Evolutionary conservation across 2,113 vertebrate genomes (phyloP).

Genomic region (Catagonus wagneri): DNA sequence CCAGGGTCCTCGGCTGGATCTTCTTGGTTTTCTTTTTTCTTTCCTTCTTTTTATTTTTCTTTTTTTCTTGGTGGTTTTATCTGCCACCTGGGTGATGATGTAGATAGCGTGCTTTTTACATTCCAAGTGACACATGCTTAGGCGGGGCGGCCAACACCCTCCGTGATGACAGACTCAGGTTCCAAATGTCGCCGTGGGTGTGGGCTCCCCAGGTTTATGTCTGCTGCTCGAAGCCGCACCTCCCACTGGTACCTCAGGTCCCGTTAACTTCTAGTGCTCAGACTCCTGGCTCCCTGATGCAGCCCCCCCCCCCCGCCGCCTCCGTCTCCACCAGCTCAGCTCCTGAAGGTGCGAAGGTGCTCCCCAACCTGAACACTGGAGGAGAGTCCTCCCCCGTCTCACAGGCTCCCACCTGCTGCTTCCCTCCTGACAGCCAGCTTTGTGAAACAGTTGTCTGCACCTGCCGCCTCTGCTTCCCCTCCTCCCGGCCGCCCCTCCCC

Average conservation of each 20-base stretch:
- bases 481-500: neutral
- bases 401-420: rapidly evolving
- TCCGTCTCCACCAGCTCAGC: neutral
- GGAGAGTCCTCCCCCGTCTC: neutral
- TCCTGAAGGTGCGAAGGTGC: neutral
- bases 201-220: neutral
- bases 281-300: neutral
- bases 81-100: neutral
- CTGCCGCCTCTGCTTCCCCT: neutral
- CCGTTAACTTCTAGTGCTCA: neutral
- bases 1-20: neutral
- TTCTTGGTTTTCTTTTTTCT: neutral
- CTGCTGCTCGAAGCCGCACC: neutral
- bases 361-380: neutral
- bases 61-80: neutral
- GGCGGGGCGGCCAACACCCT: too few relatives aligned
- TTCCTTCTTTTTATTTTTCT: too few relatives aligned
- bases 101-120: neutral
- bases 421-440: neutral
- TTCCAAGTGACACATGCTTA: too few relatives aligned
- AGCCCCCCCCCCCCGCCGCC: rapidly evolving
- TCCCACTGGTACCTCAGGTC: neutral
- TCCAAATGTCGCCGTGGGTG: neutral
- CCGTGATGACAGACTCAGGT: neutral
- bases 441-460: neutral